Conservation (phyloP, 2,113 vertebrate species). For the Callopanchax toddi region DNA sequence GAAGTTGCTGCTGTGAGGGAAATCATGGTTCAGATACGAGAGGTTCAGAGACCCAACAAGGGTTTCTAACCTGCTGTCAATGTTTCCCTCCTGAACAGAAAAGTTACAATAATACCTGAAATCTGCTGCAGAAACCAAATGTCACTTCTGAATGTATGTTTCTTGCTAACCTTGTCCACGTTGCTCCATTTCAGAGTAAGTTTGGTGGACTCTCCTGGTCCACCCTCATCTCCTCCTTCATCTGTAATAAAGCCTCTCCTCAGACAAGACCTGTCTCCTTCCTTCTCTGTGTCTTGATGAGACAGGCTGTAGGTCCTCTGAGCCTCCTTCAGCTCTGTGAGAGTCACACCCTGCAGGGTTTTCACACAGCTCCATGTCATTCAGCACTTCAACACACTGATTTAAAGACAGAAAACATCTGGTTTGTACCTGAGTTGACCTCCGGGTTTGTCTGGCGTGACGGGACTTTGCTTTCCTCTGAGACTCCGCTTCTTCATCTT, state of each 20-base stretch:
- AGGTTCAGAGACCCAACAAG: conserved; percentile 51
- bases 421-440: conserved; percentile 88
- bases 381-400: neutral
- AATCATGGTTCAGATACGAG: conserved; percentile 52
- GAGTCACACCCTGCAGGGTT: conserved; percentile 86
- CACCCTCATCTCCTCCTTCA: conserved; percentile 46
- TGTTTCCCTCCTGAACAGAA: conserved; percentile 61
- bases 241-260: conserved; percentile 45
- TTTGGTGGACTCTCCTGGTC: conserved; percentile 18
- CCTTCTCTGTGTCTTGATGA: conserved; percentile 73
- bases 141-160: neutral
- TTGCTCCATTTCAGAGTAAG: conserved; percentile 48
- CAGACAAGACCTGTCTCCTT: conserved; percentile 30
- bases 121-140: neutral
- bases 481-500: conserved; percentile 93
- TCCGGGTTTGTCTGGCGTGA: conserved; percentile 91
- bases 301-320: conserved; percentile 83
- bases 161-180: conserved; percentile 78
- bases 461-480: conserved; percentile 92
- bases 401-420: neutral
- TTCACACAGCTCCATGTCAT: conserved; percentile 14
- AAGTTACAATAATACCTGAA: neutral
- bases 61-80: conserved; percentile 58
- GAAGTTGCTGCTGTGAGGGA: conserved; percentile 66
- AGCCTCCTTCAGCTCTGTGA: conserved; percentile 91